Evolutionary conservation across 2,113 vertebrate species (phyloP).

Genomic region (Papio anubis): DNA sequence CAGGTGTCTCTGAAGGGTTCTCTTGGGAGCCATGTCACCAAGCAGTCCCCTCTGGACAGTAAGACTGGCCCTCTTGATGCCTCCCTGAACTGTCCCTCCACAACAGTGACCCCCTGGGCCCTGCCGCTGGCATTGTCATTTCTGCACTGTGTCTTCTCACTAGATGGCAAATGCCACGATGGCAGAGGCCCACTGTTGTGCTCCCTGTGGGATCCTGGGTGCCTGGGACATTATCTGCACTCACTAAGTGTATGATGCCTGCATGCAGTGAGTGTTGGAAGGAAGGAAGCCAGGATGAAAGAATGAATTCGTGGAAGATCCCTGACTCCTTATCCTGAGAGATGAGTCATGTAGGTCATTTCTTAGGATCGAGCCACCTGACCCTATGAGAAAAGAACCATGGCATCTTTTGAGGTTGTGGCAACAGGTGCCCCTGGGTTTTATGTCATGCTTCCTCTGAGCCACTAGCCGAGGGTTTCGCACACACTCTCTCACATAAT

Average conservation of each 20-base stretch:
- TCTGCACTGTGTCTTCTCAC: neutral
- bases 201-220: neutral
- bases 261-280: rapidly evolving
- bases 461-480: neutral
- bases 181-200: neutral
- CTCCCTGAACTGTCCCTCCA: neutral
- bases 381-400: neutral
- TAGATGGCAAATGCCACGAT: rapidly evolving
- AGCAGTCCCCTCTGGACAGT: neutral
- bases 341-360: rapidly evolving
- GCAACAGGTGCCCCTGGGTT: rapidly evolving
- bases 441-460: rapidly evolving
- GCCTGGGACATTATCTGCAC: rapidly evolving
- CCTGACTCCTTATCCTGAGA: neutral
- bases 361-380: rapidly evolving
- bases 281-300: neutral
- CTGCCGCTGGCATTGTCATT: rapidly evolving
- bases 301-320: neutral
- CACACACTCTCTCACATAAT: rapidly evolving
- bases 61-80: rapidly evolving
- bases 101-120: rapidly evolving
- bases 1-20: neutral
- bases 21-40: neutral
- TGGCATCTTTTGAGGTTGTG: rapidly evolving
- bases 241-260: rapidly evolving